Evolutionary conservation across 2,113 vertebrate genomes (phyloP), one percentile per base, ranked within the genome.

Genomic region (Empidonax traillii): DNA sequence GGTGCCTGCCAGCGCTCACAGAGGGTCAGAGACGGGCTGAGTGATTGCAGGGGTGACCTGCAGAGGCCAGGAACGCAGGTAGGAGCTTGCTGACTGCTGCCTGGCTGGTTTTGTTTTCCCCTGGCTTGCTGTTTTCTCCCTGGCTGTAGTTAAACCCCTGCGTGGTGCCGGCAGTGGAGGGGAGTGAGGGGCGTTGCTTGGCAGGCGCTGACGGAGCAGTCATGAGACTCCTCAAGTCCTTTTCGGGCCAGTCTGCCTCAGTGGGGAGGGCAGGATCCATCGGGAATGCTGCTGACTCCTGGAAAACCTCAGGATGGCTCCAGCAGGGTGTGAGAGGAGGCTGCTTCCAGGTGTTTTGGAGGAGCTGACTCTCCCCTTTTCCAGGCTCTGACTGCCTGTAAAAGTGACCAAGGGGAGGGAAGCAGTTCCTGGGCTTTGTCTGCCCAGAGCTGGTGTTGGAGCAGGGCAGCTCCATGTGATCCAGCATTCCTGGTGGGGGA

Each of bases 1-100:
- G 0, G 53, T 0, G 33, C 67, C 63, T 53, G 1, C 5, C 2
- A 58, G 49, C 0, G 1, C 84, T 61, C 4, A 1, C 21, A 33
- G 61, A 49, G 68, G 53, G 4, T 41, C 55, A 53, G 49, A 75
- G 77, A 55, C 12, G 4, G 17, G 74, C 90, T 59, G 78, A 82
- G 71, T 31, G 2, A 12, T 27, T 8, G 25, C 56, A 10, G 21
- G 59, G 55, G 77, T 14, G 4, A 65, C 27, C 65, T 47, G 79
- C 76, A 2, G 6, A 27, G 71, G 59, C 67, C 9, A 13, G 68
- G 24, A 33, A 0, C 6, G 2, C 92, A 93, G 96, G 94, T 96
- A 90, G 88, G 95, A 78, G 83, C 93, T 68, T 43, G 81, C 81
- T 51, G 51, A 4, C 0, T 14, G 65, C 78, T 53, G 78, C 18